phyloP scores from a whole-genome alignment of 1,140 invertebrate species.

The Eupristina koningsbergeri region DNA sequence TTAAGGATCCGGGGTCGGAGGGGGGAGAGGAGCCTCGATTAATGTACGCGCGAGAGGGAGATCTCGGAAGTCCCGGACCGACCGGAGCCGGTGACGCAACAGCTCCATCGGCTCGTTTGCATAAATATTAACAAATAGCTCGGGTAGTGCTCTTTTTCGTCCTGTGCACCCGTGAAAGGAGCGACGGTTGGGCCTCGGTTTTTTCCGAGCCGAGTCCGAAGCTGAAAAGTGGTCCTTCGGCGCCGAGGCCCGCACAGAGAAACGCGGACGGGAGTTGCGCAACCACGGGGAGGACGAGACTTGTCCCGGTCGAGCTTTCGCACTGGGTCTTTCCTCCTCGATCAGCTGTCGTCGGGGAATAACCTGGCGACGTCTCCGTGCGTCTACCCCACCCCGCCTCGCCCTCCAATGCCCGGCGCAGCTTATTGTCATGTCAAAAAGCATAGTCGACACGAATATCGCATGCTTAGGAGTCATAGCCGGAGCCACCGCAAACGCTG shows the following conservation, averaged over 20 bases:
- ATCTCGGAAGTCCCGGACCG: neutral
- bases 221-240: too few species aligned
- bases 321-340: neutral
- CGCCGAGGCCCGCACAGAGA: too few species aligned
- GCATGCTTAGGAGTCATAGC: conserved; percentile 3
- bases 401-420: too few species aligned
- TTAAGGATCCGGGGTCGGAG: neutral
- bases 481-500: conserved; percentile 3
- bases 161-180: too few species aligned
- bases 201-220: too few species aligned
- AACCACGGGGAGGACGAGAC: too few species aligned
- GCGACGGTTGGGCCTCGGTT: too few species aligned
- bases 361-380: neutral
- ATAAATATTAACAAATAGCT: conserved; percentile 16
- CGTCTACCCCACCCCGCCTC: neutral
- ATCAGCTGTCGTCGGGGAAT: neutral
- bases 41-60: neutral
- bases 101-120: conserved; percentile 8
- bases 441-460: neutral
- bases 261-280: too few species aligned
- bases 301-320: too few species aligned
- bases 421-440: neutral
- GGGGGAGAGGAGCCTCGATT: neutral
- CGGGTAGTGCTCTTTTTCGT: neutral
- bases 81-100: neutral